These are phyloP conservation scores for Pipistrellus kuhlii DNA, from an alignment of 2,797 vertebrate genomes.

Conservation along the genomic window DNA sequence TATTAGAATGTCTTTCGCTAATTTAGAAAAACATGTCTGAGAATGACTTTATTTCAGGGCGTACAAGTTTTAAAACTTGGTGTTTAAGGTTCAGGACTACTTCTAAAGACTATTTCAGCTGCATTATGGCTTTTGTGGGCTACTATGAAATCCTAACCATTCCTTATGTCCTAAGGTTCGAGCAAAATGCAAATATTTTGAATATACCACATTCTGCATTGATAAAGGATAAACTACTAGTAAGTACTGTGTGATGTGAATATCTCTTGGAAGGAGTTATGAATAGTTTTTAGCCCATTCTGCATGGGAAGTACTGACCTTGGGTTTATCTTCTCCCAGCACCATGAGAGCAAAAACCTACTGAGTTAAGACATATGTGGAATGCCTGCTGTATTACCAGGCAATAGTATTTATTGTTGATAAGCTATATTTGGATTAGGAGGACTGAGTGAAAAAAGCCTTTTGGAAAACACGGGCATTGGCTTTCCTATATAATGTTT, in stretches of 20 bases:
- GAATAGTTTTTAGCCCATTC: not conserved
- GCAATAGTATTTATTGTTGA: conserved; percentile 30
- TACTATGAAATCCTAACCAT: conserved; percentile 10
- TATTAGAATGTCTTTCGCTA: not conserved
- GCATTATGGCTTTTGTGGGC: not conserved
- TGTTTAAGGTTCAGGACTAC: conserved; percentile 34
- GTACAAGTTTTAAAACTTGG: conserved; percentile 29
- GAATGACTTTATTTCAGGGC: conserved; percentile 35
- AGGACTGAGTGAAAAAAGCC: not conserved
- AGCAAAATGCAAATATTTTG: conserved; percentile 47
- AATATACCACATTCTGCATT: not conserved
- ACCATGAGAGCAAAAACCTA: not conserved
- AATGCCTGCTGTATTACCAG: not conserved
- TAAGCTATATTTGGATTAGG: not conserved
- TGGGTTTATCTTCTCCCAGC: not conserved
- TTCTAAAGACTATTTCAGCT: conserved; percentile 24
- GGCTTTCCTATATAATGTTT: not conserved
- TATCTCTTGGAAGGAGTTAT: conserved; percentile 23
- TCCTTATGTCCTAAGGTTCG: not conserved
- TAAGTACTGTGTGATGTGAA: not conserved
- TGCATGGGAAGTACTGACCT: not conserved
- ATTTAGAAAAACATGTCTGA: conserved; percentile 9
- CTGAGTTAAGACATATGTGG: not conserved
- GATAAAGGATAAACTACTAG: conserved; percentile 41
- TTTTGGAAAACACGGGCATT: not conserved